Percentiles rank a stretch among this genome's conserved stretches.
These are phyloP conservation scores for Acronicta psi DNA, from an alignment of 2,888 invertebrate species.

Conservation along the genomic window DNA sequence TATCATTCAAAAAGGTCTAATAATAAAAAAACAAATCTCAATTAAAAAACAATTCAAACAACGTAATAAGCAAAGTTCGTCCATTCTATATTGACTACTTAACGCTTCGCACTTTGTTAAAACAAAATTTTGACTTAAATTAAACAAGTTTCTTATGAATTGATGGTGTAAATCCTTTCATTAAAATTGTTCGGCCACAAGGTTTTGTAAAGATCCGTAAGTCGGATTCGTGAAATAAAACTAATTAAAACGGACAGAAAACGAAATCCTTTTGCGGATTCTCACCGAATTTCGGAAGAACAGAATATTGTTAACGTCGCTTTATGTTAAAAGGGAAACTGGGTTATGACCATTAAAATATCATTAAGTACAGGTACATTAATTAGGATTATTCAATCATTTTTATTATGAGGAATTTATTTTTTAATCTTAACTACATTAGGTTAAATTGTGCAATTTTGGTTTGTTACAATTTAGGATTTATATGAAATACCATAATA, in stretches of 20 bases:
- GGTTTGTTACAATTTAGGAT: too few species aligned
- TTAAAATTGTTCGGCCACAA: conserved; percentile 83
- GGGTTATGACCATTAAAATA: conserved; percentile 26
- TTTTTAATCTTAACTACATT: too few species aligned
- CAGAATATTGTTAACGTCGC: conserved; percentile 33
- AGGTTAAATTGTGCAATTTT: too few species aligned
- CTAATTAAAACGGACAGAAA: conserved; percentile 76
- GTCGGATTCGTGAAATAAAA: conserved; percentile 79
- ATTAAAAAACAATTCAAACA: conserved; percentile 2
- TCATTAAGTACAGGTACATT: background rate
- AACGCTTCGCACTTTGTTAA: conserved; percentile 62
- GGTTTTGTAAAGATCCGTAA: conserved; percentile 78
- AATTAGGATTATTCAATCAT: too few species aligned
- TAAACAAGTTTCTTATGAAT: conserved; percentile 73
- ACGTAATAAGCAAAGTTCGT: conserved; percentile 38
- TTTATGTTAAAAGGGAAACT: conserved; percentile 46
- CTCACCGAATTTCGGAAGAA: conserved; percentile 34
- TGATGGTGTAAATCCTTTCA: conserved; percentile 77
- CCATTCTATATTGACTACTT: conserved; percentile 51
- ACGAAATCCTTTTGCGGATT: conserved; percentile 51
- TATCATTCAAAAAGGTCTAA: too few species aligned
- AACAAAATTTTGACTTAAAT: conserved; percentile 71
- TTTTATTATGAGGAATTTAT: too few species aligned
- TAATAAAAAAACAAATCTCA: background rate
- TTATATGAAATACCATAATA: too few species aligned